A percentile compares a stretch with the other conserved stretches of the same genome.
These are phyloP conservation scores for Drosophila novamexicana DNA, from an alignment of 1,140 invertebrate genomes.

Conservation along the genomic window DNA sequence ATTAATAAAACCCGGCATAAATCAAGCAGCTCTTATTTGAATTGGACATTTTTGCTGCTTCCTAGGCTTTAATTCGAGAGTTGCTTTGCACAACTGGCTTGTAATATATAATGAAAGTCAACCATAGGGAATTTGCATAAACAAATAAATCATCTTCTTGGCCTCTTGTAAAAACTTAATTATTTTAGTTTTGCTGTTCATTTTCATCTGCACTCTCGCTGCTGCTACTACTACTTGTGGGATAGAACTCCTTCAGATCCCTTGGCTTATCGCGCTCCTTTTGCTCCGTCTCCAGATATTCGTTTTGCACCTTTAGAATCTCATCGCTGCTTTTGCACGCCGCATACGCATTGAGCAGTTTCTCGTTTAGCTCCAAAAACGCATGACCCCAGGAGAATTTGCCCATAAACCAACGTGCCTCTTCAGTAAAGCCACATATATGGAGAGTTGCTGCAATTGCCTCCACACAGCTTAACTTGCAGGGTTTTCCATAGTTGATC, in stretches of 20 bases:
- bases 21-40: slow-evolving; percentile 6
- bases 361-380: slow-evolving; percentile 94
- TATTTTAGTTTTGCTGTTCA: slow-evolving; percentile 31
- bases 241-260: slow-evolving; percentile 77
- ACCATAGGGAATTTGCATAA: slow-evolving; percentile 49
- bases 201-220: slow-evolving; percentile 42
- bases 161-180: slow-evolving; percentile 45
- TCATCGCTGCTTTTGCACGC: slow-evolving; percentile 91
- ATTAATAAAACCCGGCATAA: not conserved
- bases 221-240: slow-evolving; percentile 72
- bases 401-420: slow-evolving; percentile 92
- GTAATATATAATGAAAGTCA: slow-evolving; percentile 46
- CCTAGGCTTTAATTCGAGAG: slow-evolving; percentile 32
- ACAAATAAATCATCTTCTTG: slow-evolving; percentile 31
- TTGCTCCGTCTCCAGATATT: slow-evolving; percentile 88
- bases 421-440: slow-evolving; percentile 92
- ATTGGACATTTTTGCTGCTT: slow-evolving; percentile 17
- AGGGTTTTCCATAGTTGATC: slow-evolving; percentile 99
- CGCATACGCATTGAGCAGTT: slow-evolving; percentile 93
- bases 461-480: slow-evolving; percentile 98
- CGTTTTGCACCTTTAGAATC: slow-evolving; percentile 91
- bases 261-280: slow-evolving; percentile 72
- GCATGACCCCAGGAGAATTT: slow-evolving; percentile 98
- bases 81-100: slow-evolving; percentile 56
- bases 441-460: slow-evolving; percentile 97